A percentile compares a stretch with the other conserved stretches of the same genome.
These are phyloP conservation scores for Aelia acuminata DNA, from an alignment of 2,888 invertebrate species.

Conservation along the genomic window DNA sequence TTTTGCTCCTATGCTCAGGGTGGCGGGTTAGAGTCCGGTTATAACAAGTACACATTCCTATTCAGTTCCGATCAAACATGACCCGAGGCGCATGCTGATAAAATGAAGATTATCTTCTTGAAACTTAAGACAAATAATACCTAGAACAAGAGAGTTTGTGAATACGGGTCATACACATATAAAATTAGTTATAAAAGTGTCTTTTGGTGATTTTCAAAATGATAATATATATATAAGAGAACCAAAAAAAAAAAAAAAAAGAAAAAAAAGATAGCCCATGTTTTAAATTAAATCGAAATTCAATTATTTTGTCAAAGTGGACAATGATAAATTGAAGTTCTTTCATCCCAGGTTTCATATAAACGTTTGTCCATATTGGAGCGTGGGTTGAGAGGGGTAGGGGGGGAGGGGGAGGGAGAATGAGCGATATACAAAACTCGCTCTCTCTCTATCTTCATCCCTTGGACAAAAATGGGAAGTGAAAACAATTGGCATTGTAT, in stretches of 20 bases:
- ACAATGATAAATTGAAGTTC: constrained; percentile 12
- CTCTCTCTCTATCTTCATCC: neutral
- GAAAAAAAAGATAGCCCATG: neutral
- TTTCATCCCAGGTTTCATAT: neutral
- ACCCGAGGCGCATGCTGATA: no score
- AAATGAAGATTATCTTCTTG: no score
- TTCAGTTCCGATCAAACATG: no score
- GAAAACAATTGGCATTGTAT: constrained; percentile 17
- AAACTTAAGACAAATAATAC: no score
- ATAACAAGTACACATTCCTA: no score
- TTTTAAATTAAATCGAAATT: neutral
- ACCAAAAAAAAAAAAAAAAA: neutral
- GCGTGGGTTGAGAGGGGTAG: neutral
- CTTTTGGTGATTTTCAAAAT: no score
- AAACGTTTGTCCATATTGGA: neutral
- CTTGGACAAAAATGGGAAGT: neutral
- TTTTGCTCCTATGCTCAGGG: no score
- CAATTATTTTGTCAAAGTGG: constrained; percentile 24
- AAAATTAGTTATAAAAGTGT: no score
- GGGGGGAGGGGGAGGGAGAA: neutral
- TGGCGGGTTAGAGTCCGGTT: no score
- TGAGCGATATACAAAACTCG: neutral
- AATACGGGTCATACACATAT: no score
- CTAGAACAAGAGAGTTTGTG: no score
- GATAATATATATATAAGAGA: no score